Evolutionary conservation across 2,888 invertebrate genomes (phyloP), one percentile per base, ranked within the genome.

Genomic region (Tortricodes alternella): DNA sequence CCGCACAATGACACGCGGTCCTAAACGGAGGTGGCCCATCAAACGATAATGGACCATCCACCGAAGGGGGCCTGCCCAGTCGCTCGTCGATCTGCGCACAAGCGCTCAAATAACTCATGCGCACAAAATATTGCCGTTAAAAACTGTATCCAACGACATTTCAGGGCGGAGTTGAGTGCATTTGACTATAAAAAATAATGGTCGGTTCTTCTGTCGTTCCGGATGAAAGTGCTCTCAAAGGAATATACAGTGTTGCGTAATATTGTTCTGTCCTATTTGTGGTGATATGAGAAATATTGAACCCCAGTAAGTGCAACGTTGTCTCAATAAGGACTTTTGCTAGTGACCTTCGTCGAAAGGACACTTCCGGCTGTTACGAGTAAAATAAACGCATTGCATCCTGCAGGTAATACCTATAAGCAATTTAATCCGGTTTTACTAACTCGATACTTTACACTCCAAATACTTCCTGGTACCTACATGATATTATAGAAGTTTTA

Each of bases 1-100:
- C 9, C 70, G 71, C 80, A 79, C 83, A 80, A 79, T 78, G 76
- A 79, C 77, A 72, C 74, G 38, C 57, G 74, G 67, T 64, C 68
- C 74, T 68, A 74, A 87, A 87, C 89, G 89, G 89, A 89, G 89
- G 77, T 89, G 78, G 81, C 76, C 85, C 76, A 89, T 89, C 89
- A 89, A 85, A 84, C 80, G 77, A 82, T 88, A 85, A 88, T 86
- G 79, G 82, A 80, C 74, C 70, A 80, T 75, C 76, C 68, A 72
- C 68, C 73, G 75, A 77, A 85, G n/a, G 89, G 89, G 89, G 88
- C 84, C 86, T 80, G 81, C 79, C 65, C 81, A 79, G 76, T 80
- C 71, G 73, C 64, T 62, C 68, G 68, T 43, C 73, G 74, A 75
- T 81, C 78, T 84, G 84, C 83, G 87, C 82, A 81, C 78, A 71